Percentiles rank a stretch among this genome's conserved stretches.
Evolutionary conservation across 2,113 vertebrate genomes (phyloP).

Genomic region (Melanocharis versteri): DNA sequence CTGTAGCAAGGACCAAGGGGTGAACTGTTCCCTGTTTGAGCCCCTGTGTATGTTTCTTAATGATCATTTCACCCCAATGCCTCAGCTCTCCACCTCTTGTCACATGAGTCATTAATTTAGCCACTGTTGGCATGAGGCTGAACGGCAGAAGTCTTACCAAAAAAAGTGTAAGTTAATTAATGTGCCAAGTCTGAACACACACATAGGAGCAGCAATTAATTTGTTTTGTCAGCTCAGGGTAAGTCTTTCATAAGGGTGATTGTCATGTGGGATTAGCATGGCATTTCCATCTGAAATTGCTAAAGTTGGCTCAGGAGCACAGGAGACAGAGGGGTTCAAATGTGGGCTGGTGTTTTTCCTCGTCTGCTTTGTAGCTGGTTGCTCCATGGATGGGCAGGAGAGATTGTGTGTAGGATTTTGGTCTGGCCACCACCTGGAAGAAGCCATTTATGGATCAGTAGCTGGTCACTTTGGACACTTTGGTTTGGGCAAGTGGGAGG

Average conservation of each 20-base stretch:
- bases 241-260: background rate
- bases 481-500: background rate
- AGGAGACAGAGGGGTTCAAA: background rate
- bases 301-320: background rate
- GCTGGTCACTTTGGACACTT: background rate
- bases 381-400: background rate
- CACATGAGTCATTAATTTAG: background rate
- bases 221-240: background rate
- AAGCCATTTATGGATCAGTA: background rate
- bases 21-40: background rate
- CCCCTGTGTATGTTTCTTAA: rapidly evolving
- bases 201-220: background rate
- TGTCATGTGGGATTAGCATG: background rate
- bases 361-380: rapidly evolving
- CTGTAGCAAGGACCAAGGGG: background rate
- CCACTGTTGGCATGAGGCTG: background rate
- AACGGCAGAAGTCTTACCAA: background rate
- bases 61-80: background rate
- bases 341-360: background rate
- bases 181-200: background rate
- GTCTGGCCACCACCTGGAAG: background rate
- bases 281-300: background rate
- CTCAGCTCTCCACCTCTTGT: background rate
- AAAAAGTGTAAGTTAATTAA: background rate
- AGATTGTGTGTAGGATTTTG: background rate